Base-by-base conservation (phyloP, 2,888 invertebrate genomes). In the Hybos culiciformis region DNA sequence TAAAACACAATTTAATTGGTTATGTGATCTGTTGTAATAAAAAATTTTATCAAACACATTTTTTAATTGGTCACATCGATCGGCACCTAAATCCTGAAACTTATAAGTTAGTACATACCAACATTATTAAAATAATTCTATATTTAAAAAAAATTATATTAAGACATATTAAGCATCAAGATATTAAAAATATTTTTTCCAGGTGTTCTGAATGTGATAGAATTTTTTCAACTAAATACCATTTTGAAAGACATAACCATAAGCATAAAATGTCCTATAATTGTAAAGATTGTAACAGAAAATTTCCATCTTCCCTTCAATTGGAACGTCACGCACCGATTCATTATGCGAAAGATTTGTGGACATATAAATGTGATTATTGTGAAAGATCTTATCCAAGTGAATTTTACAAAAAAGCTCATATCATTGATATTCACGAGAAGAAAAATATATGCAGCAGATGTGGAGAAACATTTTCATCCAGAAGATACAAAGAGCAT, bases 31-130 rank as follows among this genome's bases (percentile, higher is more conserved):
- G 66, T 36, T 66, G 66, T 44, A 60, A 61, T 41, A 59, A 60
- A 38, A 65, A 64, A 45, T 62, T 63, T 33, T 59, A 56, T 34
- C 60, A 61, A 34, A 56, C 63, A 2, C 56, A 59, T 5, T 54
- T 59, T 9, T 54, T 66, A 34, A 55, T 62, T 5, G 65, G 64
- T 39, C 66, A 66, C 44, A 60, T 66, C 2, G 59, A 62, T 34
- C 56, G 59, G 3, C 66, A 66, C 47, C 43, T 57, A 9, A 58
- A 66, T 54, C 65, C 65, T 3, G 62, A 63, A 44, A 58, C 59
- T 45, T 66, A 62, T 9, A 63, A 62, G 29, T 29, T n/a, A n/a
- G n/a, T n/a, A n/a, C n/a, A n/a, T n/a, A n/a, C n/a, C n/a, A 29
- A 29, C 12, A 12, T 29, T n/a, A 29, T 29, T 12, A 12, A 29